Evolutionary conservation across 2,888 invertebrate species (phyloP).

Genomic region (Mechanitis mazaeus): DNA sequence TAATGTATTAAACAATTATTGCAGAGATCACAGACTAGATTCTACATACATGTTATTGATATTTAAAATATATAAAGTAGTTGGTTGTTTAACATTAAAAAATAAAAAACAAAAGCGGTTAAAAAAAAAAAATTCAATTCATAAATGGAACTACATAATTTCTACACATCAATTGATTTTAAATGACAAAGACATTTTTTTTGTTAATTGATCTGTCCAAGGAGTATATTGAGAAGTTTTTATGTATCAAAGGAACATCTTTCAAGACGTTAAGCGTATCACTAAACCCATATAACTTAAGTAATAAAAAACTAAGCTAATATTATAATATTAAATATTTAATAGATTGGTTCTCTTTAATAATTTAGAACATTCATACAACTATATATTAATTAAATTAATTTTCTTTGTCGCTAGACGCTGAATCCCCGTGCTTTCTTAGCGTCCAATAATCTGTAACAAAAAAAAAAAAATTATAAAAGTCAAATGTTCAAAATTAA

Average conservation of each 20-base stretch:
- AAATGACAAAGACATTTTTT: no score
- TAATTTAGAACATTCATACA: slow-evolving; percentile 36
- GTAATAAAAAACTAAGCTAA: slow-evolving; percentile 12
- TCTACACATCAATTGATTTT: no score
- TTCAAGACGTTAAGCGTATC: no score
- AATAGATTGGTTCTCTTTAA: slow-evolving; percentile 38
- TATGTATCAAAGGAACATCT: no score
- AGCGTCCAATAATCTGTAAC: slow-evolving; percentile 74
- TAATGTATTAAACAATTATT: slow-evolving; percentile 39
- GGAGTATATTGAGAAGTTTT: no score
- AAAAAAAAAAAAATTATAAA: slow-evolving; percentile 37
- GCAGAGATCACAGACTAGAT: slow-evolving; percentile 75
- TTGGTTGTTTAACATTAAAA: slow-evolving; percentile 2
- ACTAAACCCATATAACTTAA: neutral
- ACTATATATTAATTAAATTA: slow-evolving; percentile 38
- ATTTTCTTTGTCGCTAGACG: slow-evolving; percentile 70
- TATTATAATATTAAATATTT: slow-evolving; percentile 37
- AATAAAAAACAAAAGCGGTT: no score
- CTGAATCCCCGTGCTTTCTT: slow-evolving; percentile 62
- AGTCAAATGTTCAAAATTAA: slow-evolving; percentile 10
- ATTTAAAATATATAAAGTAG: slow-evolving; percentile 7
- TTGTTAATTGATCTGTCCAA: no score
- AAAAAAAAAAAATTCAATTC: no score
- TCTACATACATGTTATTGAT: slow-evolving; percentile 43
- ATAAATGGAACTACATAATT: no score